phyloP scores from a whole-genome alignment of 2,113 vertebrate species.

The Pseudonaja textilis region DNA sequence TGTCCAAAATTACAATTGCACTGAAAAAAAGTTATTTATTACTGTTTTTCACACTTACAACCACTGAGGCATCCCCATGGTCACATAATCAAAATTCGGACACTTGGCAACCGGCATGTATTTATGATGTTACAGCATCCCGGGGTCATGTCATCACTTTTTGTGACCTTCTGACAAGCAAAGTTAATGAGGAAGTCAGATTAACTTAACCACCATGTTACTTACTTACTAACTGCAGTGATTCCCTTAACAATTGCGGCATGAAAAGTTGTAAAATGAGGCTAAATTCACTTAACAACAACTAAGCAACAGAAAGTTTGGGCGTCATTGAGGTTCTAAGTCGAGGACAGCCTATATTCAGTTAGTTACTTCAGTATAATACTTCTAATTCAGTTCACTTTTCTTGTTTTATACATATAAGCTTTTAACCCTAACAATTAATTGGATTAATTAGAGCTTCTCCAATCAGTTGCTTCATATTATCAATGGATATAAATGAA shows the following conservation, averaged over 20 bases:
- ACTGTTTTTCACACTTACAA: neutral
- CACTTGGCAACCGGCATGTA: neutral
- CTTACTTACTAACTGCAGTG: neutral
- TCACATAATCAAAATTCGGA: neutral
- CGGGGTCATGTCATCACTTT: neutral
- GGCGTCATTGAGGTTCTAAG: neutral
- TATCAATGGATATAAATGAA: constrained; percentile 33
- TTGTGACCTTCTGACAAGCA: neutral
- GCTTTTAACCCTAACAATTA: neutral
- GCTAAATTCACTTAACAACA: neutral
- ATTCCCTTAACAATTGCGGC: neutral
- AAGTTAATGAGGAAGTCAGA: neutral
- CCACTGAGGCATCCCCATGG: neutral
- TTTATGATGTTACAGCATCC: neutral
- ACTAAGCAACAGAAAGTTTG: neutral
- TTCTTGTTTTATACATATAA: neutral
- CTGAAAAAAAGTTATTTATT: neutral
- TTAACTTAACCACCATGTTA: neutral
- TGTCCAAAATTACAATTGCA: neutral
- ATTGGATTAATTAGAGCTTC: neutral
- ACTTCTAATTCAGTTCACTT: neutral
- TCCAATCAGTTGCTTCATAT: constrained; percentile 52
- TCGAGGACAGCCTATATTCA: neutral
- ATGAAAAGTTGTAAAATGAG: neutral
- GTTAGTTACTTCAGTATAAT: neutral